Evolutionary conservation across 2,888 invertebrate genomes (phyloP), one percentile per base, ranked within the genome.

Genomic region (Lepidonotus clava): DNA sequence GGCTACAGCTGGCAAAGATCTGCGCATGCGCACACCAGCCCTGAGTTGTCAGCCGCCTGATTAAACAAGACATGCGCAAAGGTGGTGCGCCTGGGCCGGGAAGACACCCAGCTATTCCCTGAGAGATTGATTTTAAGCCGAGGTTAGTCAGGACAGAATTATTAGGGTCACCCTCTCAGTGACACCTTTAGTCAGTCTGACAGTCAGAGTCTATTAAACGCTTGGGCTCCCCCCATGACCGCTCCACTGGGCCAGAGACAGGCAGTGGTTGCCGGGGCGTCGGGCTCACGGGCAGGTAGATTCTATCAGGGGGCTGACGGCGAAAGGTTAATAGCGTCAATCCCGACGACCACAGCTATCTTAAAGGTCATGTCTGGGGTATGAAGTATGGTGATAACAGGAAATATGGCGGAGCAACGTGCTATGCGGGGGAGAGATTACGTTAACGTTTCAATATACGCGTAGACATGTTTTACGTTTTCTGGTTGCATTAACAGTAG

Each of bases 11-110:
- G 80, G 80, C 51, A 46, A 32, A 41, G 80, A 80, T 80, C 41
- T 80, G 46, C 2, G 80, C 80, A 80, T 80, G 80, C 80, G 80
- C 34, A 32, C 41, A 28, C 14, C 41, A 46, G 28, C 24, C 28
- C 21, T 41, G 80, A 46, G 24, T 80, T 80, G 80, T 80, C 46
- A 80, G 80, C 8, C 51, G 80, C 41, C 80, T 80, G 80, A 80
- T 80, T 80, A 80, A 41, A 46, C 80, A 14, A n/a, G 80, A 80
- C 80, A 32, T 46, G 24, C 28, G 46, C 28, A 80, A 32, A 46
- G 28, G 80, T 32, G 46, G 41, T 14, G 8, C 80, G 41, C 24
- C 46, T 28, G 66, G 46, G 11, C 18, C 36, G 21, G 24, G 28
- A 38, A 38, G 71, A 71, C 71, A n/a, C 18, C 71, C 71, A 34